These are phyloP conservation scores for Harlomillsia oculata DNA, from an alignment of 1,140 invertebrate genomes.

Conservation along the genomic window DNA sequence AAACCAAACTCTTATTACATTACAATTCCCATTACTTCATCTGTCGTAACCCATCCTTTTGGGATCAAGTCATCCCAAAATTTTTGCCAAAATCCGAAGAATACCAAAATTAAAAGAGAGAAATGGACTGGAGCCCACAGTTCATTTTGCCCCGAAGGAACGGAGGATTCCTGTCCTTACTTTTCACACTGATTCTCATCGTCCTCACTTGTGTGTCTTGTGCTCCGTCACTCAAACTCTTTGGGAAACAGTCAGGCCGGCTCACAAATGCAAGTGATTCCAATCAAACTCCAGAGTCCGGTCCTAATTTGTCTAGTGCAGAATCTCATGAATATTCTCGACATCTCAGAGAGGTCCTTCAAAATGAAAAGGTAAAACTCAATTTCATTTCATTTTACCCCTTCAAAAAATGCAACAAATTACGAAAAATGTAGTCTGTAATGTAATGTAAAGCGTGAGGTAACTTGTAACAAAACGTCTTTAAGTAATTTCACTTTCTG, in stretches of 20 bases:
- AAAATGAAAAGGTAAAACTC: conserved; percentile 23
- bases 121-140: too few relatives aligned
- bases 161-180: too few relatives aligned
- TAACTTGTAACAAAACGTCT: not conserved
- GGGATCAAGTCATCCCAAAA: too few relatives aligned
- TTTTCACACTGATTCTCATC: too few relatives aligned
- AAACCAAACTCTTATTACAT: not conserved
- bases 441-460: not conserved
- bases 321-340: conserved; percentile 27
- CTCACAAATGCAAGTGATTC: not conserved
- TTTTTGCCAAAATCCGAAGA: too few relatives aligned
- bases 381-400: not conserved
- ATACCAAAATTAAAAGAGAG: too few relatives aligned
- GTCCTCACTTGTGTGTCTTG: not conserved
- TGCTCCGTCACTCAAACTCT: conserved; percentile 19
- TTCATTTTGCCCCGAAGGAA: too few relatives aligned
- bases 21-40: not conserved
- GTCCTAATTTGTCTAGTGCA: not conserved
- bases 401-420: not conserved
- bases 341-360: conserved; percentile 19
- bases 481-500: not conserved
- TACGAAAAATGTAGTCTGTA: not conserved
- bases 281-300: not conserved
- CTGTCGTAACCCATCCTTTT: too few relatives aligned
- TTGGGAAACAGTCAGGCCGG: not conserved